These are phyloP conservation scores for Zaprionus lachaisei DNA, from an alignment of 1,140 invertebrate genomes.

Conservation along the genomic window DNA sequence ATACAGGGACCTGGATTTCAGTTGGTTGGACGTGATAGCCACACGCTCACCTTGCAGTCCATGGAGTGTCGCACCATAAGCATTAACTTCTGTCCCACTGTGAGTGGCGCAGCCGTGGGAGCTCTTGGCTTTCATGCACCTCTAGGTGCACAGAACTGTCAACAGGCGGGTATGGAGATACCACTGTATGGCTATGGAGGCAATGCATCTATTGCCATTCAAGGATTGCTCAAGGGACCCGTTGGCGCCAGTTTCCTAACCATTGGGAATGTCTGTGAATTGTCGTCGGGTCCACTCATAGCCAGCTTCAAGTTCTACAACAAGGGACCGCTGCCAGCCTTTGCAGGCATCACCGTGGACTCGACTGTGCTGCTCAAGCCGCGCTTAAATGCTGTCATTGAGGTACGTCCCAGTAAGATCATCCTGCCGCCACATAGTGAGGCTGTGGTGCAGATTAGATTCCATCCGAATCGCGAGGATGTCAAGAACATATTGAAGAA, in stretches of 20 bases:
- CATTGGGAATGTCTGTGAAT: constrained; percentile 73
- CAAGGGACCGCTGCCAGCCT: constrained; percentile 75
- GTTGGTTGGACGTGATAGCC: constrained; percentile 56
- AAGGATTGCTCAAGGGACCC: constrained; percentile 70
- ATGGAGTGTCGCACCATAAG: constrained; percentile 77
- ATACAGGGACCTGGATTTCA: constrained; percentile 81
- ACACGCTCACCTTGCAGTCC: constrained; percentile 68
- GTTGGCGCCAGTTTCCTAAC: constrained; percentile 75
- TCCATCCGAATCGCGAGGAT: constrained; percentile 76
- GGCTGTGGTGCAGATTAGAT: constrained; percentile 57
- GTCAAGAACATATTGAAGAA: constrained; percentile 80
- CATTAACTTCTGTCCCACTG: constrained; percentile 79
- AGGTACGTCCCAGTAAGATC: constrained; percentile 63
- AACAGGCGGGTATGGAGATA: constrained; percentile 55
- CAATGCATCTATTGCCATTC: constrained; percentile 65
- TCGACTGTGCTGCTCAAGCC: constrained; percentile 72
- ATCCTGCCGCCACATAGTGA: constrained; percentile 63
- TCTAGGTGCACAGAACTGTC: constrained; percentile 44
- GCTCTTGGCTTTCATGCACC: constrained; percentile 70
- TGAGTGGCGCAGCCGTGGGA: constrained; percentile 74
- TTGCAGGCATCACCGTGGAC: constrained; percentile 70
- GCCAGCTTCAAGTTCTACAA: constrained; percentile 75
- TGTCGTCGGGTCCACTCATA: constrained; percentile 59
- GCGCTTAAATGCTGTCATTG: constrained; percentile 69
- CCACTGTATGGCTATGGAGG: constrained; percentile 78